Conservation (phyloP, 2,888 invertebrate species). For the Nemapogon koenigi region DNA sequence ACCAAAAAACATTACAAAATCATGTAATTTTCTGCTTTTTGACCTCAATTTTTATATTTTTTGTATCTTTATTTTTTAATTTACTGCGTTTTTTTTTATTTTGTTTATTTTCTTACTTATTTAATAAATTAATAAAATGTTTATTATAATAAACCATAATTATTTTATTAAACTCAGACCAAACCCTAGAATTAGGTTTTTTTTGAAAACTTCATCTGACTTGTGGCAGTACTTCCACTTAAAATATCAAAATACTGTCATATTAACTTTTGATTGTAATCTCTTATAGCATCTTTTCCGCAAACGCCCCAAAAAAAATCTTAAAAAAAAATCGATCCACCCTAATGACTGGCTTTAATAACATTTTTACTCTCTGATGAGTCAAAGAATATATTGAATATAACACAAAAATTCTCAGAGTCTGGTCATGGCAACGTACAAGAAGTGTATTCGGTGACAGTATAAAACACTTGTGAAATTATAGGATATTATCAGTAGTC, state of each 20-base stretch:
- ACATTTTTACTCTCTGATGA: no score
- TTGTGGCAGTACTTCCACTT: slow-evolving; percentile 6
- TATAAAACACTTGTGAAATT: no score
- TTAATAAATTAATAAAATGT: background rate
- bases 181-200: background rate
- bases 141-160: background rate
- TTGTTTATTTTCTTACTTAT: background rate
- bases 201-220: slow-evolving; percentile 1
- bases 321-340: background rate
- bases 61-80: background rate
- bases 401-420: no score
- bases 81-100: no score
- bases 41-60: background rate
- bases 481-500: no score
- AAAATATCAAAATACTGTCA: background rate
- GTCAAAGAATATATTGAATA: no score
- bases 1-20: slow-evolving; percentile 10
- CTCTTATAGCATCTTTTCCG: slow-evolving; percentile 1
- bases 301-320: background rate
- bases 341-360: no score
- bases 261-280: slow-evolving; percentile 1
- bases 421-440: no score
- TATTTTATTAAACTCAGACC: background rate
- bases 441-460: no score
- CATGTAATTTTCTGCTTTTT: background rate